These are phyloP conservation scores for Acronicta psi DNA, from an alignment of 2,888 invertebrate species.

Conservation along the genomic window DNA sequence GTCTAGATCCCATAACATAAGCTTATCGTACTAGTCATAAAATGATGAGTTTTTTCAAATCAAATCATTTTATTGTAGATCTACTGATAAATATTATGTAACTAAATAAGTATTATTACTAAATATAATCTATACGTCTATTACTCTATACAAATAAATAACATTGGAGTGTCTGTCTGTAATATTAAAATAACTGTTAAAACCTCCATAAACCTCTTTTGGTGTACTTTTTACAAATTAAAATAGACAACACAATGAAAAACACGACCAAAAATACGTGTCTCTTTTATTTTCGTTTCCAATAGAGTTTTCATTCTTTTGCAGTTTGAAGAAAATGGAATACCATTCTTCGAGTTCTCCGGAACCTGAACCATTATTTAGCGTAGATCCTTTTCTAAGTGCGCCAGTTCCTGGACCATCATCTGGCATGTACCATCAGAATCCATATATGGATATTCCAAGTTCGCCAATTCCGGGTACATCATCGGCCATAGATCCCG, in stretches of 20 bases:
- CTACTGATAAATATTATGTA: too few relatives aligned
- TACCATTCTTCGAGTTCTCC: slow-evolving; percentile 35
- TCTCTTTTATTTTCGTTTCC: slow-evolving; percentile 30
- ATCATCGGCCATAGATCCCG: slow-evolving; percentile 41
- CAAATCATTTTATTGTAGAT: slow-evolving; percentile 36
- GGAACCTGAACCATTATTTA: slow-evolving; percentile 41
- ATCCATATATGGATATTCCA: slow-evolving; percentile 44
- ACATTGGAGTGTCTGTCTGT: too few relatives aligned
- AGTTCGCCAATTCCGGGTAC: slow-evolving; percentile 40
- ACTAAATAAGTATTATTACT: too few relatives aligned
- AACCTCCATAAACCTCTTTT: slow-evolving; percentile 37
- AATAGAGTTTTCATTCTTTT: slow-evolving; percentile 35
- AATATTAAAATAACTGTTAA: slow-evolving; percentile 34
- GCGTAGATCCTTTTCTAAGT: slow-evolving; percentile 36
- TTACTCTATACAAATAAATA: too few relatives aligned
- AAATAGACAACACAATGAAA: slow-evolving; percentile 31
- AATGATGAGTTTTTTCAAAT: slow-evolving; percentile 36
- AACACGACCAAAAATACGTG: slow-evolving; percentile 30
- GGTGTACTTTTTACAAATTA: slow-evolving; percentile 36
- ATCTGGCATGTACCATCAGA: slow-evolving; percentile 32
- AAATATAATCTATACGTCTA: too few relatives aligned
- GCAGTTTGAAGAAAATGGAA: slow-evolving; percentile 33
- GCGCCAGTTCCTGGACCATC: slow-evolving; percentile 36
- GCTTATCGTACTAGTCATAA: slow-evolving; percentile 37
- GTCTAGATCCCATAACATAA: slow-evolving; percentile 34